Evolutionary conservation across 2,888 invertebrate genomes (phyloP).

Genomic region (Protodeltote pygarga): DNA sequence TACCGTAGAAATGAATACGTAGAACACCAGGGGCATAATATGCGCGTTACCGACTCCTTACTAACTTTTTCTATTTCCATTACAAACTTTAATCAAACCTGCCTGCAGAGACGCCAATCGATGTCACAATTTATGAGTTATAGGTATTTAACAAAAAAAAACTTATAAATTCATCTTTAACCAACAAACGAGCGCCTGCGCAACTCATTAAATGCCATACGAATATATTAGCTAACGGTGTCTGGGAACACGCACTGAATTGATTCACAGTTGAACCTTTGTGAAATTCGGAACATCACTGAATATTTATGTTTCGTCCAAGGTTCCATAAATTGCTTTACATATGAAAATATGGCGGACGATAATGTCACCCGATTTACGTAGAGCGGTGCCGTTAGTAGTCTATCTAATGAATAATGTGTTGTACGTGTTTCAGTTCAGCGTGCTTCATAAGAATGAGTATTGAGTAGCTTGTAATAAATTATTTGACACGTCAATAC

Average conservation of each 20-base stretch:
- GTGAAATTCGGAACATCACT: slow-evolving; percentile 71
- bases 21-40: no score
- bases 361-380: slow-evolving; percentile 53
- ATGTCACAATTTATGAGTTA: slow-evolving; percentile 7
- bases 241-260: slow-evolving; percentile 68
- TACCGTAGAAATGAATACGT: no score
- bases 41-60: no score
- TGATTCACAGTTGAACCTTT: slow-evolving; percentile 65
- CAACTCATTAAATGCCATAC: slow-evolving; percentile 73
- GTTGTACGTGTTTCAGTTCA: slow-evolving; percentile 26
- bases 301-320: slow-evolving; percentile 75
- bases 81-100: no score
- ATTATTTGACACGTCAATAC: neutral
- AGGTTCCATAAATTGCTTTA: slow-evolving; percentile 65
- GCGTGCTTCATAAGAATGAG: slow-evolving; percentile 10
- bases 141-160: no score
- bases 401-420: slow-evolving; percentile 37
- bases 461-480: no score
- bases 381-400: slow-evolving; percentile 48
- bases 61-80: no score
- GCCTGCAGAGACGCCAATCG: no score
- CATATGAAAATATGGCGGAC: slow-evolving; percentile 52
- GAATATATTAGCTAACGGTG: slow-evolving; percentile 75
- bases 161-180: slow-evolving; percentile 43
- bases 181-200: slow-evolving; percentile 45